Percentiles rank a stretch among this genome's conserved stretches.
Evolutionary conservation across 1,140 invertebrate species (phyloP).

Genomic region (Nautilus pompilius): DNA sequence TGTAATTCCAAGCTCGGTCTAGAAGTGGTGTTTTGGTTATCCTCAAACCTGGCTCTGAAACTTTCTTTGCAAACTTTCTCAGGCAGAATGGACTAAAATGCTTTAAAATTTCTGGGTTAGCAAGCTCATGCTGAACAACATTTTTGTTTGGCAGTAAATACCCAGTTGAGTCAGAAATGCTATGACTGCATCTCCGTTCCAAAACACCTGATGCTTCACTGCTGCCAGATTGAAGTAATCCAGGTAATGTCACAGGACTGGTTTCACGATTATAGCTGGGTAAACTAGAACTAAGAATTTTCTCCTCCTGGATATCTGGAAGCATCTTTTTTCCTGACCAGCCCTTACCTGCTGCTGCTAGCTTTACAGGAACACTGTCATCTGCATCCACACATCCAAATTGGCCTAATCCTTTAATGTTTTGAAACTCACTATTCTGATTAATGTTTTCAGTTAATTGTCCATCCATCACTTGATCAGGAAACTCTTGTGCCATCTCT

Average conservation of each 20-base stretch:
- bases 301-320: constrained; percentile 1
- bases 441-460: background rate
- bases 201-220: no score
- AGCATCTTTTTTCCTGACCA: background rate
- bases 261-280: background rate
- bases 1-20: constrained; percentile 1
- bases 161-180: background rate
- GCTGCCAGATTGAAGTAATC: no score
- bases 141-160: background rate
- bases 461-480: background rate
- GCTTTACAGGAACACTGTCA: background rate
- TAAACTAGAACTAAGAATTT: constrained; percentile 2
- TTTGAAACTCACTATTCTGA: background rate
- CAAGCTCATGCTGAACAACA: background rate
- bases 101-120: background rate
- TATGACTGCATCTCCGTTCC: background rate
- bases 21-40: background rate
- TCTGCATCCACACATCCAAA: background rate
- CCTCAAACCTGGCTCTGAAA: background rate
- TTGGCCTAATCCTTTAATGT: background rate
- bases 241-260: no score
- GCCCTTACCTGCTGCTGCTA: background rate
- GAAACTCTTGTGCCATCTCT: background rate
- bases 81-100: background rate
- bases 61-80: background rate